phyloP scores from a whole-genome alignment of 2,113 vertebrate genomes.

The Charadrius vociferus region DNA sequence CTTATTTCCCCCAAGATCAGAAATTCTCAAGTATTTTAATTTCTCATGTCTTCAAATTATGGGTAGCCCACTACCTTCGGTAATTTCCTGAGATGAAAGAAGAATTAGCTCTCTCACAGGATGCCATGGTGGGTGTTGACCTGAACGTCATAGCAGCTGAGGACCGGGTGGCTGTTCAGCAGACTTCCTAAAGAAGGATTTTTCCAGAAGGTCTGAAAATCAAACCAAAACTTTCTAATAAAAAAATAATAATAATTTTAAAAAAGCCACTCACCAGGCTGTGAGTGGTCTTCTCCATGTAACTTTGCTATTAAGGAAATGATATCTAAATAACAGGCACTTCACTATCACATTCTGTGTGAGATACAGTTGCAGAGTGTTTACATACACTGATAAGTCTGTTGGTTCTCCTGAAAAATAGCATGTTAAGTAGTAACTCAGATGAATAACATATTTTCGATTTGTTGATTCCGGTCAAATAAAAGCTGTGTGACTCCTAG shows the following conservation, averaged over 20 bases:
- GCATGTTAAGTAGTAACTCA: conserved; percentile 48
- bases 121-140: background rate
- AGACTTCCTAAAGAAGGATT: background rate
- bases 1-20: background rate
- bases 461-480: conserved; percentile 44
- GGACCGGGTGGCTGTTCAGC: background rate
- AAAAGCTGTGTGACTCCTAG: background rate
- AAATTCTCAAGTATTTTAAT: conserved; percentile 26
- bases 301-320: conserved; percentile 28
- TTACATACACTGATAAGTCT: conserved; percentile 66
- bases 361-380: conserved; percentile 49
- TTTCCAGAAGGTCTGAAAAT: background rate
- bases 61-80: background rate
- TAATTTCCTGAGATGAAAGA: conserved; percentile 28
- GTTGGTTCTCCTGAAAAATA: conserved; percentile 55
- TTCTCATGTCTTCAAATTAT: background rate
- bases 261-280: too few species aligned
- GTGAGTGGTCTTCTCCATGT: background rate
- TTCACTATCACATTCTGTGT: conserved; percentile 43
- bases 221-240: background rate
- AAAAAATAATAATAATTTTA: too few species aligned
- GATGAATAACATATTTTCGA: conserved; percentile 25
- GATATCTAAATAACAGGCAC: conserved; percentile 50
- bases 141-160: background rate
- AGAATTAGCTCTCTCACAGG: background rate